Evolutionary conservation across 1,140 invertebrate genomes (phyloP).

Genomic region (Rhopalosiphum maidis): DNA sequence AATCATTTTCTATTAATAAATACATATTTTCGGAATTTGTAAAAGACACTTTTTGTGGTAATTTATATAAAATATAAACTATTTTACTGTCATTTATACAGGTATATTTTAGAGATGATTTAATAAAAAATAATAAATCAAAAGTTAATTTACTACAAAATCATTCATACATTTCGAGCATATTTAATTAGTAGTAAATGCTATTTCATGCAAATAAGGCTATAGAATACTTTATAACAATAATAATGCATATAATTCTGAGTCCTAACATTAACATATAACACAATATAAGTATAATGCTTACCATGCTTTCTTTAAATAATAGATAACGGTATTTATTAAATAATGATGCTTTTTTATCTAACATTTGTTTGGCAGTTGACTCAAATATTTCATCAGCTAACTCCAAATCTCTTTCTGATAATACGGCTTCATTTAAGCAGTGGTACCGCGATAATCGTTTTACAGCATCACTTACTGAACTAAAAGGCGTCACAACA

Average conservation of each 20-base stretch:
- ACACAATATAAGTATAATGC: conserved; percentile 60
- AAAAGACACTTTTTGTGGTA: background rate
- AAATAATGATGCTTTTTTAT: conserved; percentile 77
- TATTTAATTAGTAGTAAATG: background rate
- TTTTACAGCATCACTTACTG: conserved; percentile 79
- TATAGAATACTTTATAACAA: background rate
- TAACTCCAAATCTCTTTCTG: conserved; percentile 73
- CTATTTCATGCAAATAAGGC: background rate
- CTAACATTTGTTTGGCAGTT: conserved; percentile 75
- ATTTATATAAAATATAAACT: background rate
- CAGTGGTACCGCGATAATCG: conserved; percentile 83
- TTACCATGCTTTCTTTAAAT: conserved; percentile 85
- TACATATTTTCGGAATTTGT: background rate
- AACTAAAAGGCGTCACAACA: conserved; percentile 75
- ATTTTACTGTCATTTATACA: background rate
- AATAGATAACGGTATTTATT: conserved; percentile 81
- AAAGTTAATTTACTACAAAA: background rate
- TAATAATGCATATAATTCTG: background rate
- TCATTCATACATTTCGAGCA: background rate
- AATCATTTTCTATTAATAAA: background rate
- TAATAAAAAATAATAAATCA: background rate
- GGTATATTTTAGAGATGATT: background rate
- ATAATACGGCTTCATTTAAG: conserved; percentile 73
- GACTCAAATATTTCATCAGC: conserved; percentile 80
- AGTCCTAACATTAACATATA: background rate